Evolutionary conservation across 1,140 invertebrate species (phyloP).

Genomic region (Apolygus lucorum): DNA sequence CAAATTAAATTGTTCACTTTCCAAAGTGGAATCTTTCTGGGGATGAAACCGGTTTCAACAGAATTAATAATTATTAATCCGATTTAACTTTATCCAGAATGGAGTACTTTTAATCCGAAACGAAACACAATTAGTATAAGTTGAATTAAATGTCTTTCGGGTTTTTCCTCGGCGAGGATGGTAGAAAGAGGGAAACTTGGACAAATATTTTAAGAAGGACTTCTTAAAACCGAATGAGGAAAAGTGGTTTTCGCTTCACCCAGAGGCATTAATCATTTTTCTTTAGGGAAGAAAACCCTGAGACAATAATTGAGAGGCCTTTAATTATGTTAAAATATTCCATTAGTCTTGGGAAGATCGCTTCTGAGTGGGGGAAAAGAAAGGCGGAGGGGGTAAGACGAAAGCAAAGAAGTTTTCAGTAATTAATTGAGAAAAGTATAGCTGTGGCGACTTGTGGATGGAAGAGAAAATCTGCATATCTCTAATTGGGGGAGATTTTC

Average conservation of each 20-base stretch:
- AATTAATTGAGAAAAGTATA: constrained; percentile 30
- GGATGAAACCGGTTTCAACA: constrained; percentile 2
- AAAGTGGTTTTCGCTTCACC: background rate
- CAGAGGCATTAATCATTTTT: constrained; percentile 29
- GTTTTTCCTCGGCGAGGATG: background rate
- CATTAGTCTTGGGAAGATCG: constrained; percentile 22
- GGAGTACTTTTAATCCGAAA: constrained; percentile 25
- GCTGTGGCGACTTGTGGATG: background rate
- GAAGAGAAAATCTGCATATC: constrained; percentile 27
- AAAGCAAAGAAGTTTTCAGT: constrained; percentile 27
- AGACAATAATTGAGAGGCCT: constrained; percentile 29
- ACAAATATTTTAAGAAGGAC: constrained; percentile 27
- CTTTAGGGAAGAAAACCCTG: constrained; percentile 25
- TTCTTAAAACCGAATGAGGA: constrained; percentile 21
- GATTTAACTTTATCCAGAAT: constrained; percentile 25
- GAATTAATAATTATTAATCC: constrained; percentile 28
- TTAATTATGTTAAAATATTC: constrained; percentile 31
- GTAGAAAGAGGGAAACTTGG: background rate
- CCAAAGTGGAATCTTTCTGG: constrained; percentile 10
- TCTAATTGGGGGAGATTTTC: constrained; percentile 23
- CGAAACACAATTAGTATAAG: constrained; percentile 28
- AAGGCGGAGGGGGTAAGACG: constrained; percentile 14
- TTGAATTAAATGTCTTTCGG: constrained; percentile 26
- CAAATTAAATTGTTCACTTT: constrained; percentile 11
- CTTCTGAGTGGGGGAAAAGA: constrained; percentile 5